phyloP scores from a whole-genome alignment of 2,888 invertebrate genomes.

The Eupithecia tripunctaria region DNA sequence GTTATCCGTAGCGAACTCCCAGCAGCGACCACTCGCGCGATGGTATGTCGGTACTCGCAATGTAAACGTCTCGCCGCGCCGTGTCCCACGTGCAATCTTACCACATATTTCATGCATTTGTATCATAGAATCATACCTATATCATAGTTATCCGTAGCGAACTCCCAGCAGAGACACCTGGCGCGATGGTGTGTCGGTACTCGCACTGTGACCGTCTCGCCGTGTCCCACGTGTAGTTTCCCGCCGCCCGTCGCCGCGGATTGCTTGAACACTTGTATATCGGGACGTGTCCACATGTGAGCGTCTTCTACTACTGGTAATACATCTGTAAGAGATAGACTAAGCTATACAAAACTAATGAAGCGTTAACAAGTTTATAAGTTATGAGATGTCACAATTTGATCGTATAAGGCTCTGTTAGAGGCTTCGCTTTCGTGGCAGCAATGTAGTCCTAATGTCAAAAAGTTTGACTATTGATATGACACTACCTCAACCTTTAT shows the following conservation, averaged over 20 bases:
- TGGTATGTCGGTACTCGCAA: slow-evolving; percentile 98
- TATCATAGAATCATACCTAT: slow-evolving; percentile 84
- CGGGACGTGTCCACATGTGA: slow-evolving; percentile 97
- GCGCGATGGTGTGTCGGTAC: slow-evolving; percentile 98
- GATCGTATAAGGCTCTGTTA: too few relatives aligned
- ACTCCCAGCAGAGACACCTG: slow-evolving; percentile 98
- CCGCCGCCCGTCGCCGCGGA: slow-evolving; percentile 93
- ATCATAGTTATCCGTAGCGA: slow-evolving; percentile 99
- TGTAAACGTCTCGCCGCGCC: slow-evolving; percentile 98
- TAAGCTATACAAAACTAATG: not conserved
- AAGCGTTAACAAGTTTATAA: too few relatives aligned
- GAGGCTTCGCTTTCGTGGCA: too few relatives aligned
- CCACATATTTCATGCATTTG: too few relatives aligned
- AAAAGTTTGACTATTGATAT: too few relatives aligned
- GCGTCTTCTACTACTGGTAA: slow-evolving; percentile 87
- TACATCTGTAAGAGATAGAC: slow-evolving; percentile 55
- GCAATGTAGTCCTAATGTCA: too few relatives aligned
- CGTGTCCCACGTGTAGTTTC: slow-evolving; percentile 94
- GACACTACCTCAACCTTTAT: too few relatives aligned
- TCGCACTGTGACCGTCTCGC: slow-evolving; percentile 97
- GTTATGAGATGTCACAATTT: too few relatives aligned
- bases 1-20: slow-evolving; percentile 99
- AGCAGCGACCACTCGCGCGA: slow-evolving; percentile 96
- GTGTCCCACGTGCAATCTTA: slow-evolving; percentile 93
- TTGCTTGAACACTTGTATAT: slow-evolving; percentile 95